Base-by-base conservation (phyloP, 2,888 invertebrate species). In the Oegoconia quadripuncta region DNA sequence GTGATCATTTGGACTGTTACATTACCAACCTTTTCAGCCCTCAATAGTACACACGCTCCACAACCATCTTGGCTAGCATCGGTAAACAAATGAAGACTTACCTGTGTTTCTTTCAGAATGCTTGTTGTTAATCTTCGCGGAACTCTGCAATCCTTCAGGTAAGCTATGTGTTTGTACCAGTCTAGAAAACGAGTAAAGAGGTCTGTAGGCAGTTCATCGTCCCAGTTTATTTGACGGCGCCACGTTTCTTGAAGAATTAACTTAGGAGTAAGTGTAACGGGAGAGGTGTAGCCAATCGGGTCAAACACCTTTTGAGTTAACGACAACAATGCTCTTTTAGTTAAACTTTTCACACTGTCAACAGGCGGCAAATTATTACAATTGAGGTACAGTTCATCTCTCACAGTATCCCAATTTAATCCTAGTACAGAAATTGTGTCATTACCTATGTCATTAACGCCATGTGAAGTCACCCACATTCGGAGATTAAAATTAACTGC, bases 301-400 rank as follows among this genome's bases (percentile, higher is more conserved):
- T 42, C 42, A 25, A 42, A 42, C 5, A 39, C 16, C 9, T 23
- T 38, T 13, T 42, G 42, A 7, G 39, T 11, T 13, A 42, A 3
- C 11, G 42, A 42, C 3, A 38, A 11, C 15, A 39, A 6, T 11
- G 7, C 12, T 20, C 42, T 32, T 35, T 34, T 34, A 8, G 34
- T 40, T 2, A 40, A 6, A 1, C 31, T 26, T 14, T 34, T 4
- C 8, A 34, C 1, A 9, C 3, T 3, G 1, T 8, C 15, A 8
- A 1, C 9, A 1, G 9, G 2, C 16, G 32, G 25, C 9, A 35
- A 12, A 4, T 2, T 20, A 5, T 3, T 32, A 1, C 1, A n/a
- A 12, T 36, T 36, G 22, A 31, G 36, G 16, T 16, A 32, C 8
- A 36, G 18, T 12, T 27, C 18, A 9, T 40, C 40, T 5, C 16